phyloP scores from a whole-genome alignment of 1,140 invertebrate species.

The Helicoverpa zea region DNA sequence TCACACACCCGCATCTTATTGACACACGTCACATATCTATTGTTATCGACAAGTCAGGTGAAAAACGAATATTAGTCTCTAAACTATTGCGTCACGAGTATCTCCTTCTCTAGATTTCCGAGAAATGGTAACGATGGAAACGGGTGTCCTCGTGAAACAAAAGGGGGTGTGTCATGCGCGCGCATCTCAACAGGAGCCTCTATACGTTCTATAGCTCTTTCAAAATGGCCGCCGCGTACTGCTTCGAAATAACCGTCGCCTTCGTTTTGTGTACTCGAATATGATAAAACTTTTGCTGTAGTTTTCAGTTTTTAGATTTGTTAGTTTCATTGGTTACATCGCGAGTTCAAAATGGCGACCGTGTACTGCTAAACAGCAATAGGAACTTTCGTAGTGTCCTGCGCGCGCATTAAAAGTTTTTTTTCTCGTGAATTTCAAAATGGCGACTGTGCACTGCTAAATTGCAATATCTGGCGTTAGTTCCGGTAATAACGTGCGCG shows the following conservation, averaged over 20 bases:
- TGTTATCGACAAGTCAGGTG: too few relatives aligned
- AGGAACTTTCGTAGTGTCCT: not conserved
- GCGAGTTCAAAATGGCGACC: slow-evolving; percentile 11
- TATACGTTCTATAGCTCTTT: not conserved
- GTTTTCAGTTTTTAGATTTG: too few relatives aligned
- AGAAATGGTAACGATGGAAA: slow-evolving; percentile 35
- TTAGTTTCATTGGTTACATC: not conserved
- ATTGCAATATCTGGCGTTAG: not conserved
- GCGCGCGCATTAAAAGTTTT: slow-evolving; percentile 1
- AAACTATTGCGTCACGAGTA: not conserved
- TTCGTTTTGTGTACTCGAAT: not conserved
- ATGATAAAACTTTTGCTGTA: not conserved
- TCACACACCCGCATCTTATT: too few relatives aligned
- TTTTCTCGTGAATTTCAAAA: not conserved
- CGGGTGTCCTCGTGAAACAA: not conserved
- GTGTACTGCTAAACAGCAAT: not conserved
- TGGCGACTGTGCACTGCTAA: not conserved
- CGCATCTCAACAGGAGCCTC: not conserved
- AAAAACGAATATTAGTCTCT: not conserved
- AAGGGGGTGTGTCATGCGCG: slow-evolving; percentile 9
- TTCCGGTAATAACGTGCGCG: not conserved
- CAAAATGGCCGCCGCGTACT: slow-evolving; percentile 1
- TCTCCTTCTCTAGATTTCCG: slow-evolving; percentile 5
- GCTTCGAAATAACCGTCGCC: not conserved
- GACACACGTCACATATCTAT: too few relatives aligned